Evolutionary conservation across 2,888 invertebrate species (phyloP), one percentile per base, ranked within the genome.

Genomic region (Rhingia campestris): DNA sequence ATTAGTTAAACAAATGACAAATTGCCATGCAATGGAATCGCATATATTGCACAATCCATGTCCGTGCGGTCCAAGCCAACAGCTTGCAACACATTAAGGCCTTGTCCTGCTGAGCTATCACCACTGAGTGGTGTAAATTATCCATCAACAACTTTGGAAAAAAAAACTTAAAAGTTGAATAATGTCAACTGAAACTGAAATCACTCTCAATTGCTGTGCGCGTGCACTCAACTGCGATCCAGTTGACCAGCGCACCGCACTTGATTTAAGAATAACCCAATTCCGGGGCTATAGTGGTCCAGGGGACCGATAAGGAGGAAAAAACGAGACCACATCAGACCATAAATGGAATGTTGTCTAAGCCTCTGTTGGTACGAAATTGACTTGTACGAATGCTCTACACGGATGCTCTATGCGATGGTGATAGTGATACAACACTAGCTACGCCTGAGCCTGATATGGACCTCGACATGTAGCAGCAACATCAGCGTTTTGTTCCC

Each of bases 1-100:
- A 84, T 84, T 80, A 75, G 74, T 80, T 80, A 75, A 80, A 61
- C 80, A 84, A 84, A 84, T 84, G 82, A 84, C 80, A 84, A 84
- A 84, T 80, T 84, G 80, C 75, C 80, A 70, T 84, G 80, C 74
- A 56, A 80, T 75, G 66, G 81, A 80, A 80, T 80, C 63, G 53
- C 70, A 80, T 66, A 66, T 69, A 80, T 75, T 84, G 56, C 80
- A 77, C 66, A 73, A 79, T 37, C 70, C 58, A 30, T 35, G 22
- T 64, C 61, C 35, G 37, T 56, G 43, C 53, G 58, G 32, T 66
- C 49, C 30, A 53, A 49, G n/a, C 6, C 45, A 49, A 9, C 30
- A 49, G 30, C 41, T 58, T 43, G 59, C 72, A 73, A 35, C 54
- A 54, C 67, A 51, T 51, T 45, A 47, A 70, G 45, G 69, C 45